A percentile compares a stretch with the other conserved stretches of the same genome.
Conservation (phyloP, 2,888 invertebrate genomes). For the Heliconius erato region DNA sequence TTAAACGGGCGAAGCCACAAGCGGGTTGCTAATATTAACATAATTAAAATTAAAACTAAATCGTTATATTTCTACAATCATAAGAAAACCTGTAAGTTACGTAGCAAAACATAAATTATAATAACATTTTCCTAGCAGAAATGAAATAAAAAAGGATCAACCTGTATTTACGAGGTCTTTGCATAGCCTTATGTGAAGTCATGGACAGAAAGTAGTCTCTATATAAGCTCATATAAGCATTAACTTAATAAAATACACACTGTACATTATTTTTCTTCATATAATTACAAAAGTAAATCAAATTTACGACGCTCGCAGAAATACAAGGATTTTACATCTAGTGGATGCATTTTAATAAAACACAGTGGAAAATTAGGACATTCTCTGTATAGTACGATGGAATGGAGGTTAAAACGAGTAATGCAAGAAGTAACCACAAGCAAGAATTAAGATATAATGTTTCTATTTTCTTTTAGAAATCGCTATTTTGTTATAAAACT, state of each 20-base stretch:
- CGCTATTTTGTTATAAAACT: background rate
- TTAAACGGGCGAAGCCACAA: too few species aligned
- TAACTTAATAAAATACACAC: slow-evolving; percentile 20
- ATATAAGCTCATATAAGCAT: slow-evolving; percentile 1
- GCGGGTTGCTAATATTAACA: too few species aligned
- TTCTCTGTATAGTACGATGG: slow-evolving; percentile 20
- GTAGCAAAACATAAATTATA: background rate
- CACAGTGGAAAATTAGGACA: slow-evolving; percentile 33
- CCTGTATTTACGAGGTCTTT: slow-evolving; percentile 5
- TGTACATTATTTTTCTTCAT: slow-evolving; percentile 25
- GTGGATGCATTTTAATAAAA: slow-evolving; percentile 34
- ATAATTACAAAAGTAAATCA: slow-evolving; percentile 29
- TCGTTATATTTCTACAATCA: background rate
- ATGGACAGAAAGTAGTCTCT: background rate
- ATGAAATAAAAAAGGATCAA: slow-evolving; percentile 6
- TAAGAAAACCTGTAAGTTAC: background rate
- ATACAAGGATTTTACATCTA: slow-evolving; percentile 31
- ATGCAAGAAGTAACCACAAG: slow-evolving; percentile 25
- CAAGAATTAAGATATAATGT: slow-evolving; percentile 20
- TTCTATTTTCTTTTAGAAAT: background rate
- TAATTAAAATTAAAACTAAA: background rate
- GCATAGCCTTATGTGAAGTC: background rate
- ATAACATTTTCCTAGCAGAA: background rate
- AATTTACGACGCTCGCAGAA: slow-evolving; percentile 32
- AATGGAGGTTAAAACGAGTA: slow-evolving; percentile 34